Conservation (phyloP, 2,113 vertebrate genomes). For the Beaufortia kweichowensis region DNA sequence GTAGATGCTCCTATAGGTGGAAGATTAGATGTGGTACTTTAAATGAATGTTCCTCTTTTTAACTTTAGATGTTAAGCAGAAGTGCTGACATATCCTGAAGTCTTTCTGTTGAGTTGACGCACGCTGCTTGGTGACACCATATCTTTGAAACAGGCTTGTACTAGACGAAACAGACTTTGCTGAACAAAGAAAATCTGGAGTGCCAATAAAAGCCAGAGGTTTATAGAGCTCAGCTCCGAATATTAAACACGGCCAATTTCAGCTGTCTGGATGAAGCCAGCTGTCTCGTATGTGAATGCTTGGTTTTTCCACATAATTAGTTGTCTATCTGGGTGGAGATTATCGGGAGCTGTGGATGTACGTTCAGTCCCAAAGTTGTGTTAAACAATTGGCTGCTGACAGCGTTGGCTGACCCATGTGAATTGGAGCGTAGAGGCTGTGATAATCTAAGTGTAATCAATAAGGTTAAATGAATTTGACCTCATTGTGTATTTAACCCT, state of each 20-base stretch:
- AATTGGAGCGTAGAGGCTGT: background rate
- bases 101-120: background rate
- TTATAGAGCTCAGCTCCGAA: slow-evolving; percentile 30
- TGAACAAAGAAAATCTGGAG: slow-evolving; percentile 24
- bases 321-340: slow-evolving; percentile 8
- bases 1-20: too few species aligned
- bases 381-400: background rate
- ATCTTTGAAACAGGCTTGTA: slow-evolving; percentile 17
- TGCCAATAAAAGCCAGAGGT: slow-evolving; percentile 22
- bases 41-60: too few species aligned
- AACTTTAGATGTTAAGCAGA: background rate
- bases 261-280: slow-evolving; percentile 5
- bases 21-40: too few species aligned
- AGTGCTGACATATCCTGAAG: slow-evolving; percentile 9
- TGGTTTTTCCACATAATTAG: background rate
- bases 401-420: background rate
- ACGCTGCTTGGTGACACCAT: background rate
- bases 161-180: slow-evolving; percentile 19
- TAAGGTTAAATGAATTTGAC: slow-evolving; percentile 24
- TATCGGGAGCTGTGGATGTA: background rate
- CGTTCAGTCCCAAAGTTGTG: background rate
- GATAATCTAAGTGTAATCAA: slow-evolving; percentile 20
- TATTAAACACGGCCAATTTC: slow-evolving; percentile 22
- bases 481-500: background rate
- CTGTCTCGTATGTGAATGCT: background rate